A percentile compares a stretch with the other conserved stretches of the same genome.
Evolutionary conservation across 1,140 invertebrate genomes (phyloP).

Genomic region (Triops cancriformis): DNA sequence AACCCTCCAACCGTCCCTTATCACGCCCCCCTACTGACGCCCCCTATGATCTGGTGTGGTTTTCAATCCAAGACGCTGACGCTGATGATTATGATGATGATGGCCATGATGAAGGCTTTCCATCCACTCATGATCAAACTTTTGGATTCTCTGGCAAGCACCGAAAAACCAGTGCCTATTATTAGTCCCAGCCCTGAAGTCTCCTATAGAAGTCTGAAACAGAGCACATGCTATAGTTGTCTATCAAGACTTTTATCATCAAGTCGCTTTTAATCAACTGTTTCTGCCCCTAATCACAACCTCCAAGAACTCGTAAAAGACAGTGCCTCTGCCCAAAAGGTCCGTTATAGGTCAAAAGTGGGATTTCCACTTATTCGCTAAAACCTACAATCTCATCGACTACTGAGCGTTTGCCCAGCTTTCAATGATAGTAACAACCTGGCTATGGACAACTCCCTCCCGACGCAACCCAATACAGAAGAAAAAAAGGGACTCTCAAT

Average conservation of each 20-base stretch:
- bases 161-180: background rate
- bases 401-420: background rate
- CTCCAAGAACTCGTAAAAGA: background rate
- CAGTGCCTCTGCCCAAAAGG: background rate
- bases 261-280: slow-evolving; percentile 10
- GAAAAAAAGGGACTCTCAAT: background rate
- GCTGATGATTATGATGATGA: background rate
- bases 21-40: background rate
- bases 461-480: background rate
- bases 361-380: background rate
- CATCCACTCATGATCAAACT: background rate
- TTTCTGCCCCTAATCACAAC: background rate
- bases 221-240: background rate
- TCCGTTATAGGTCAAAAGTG: background rate
- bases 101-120: background rate
- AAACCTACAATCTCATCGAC: background rate
- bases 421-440: background rate
- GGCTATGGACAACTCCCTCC: background rate
- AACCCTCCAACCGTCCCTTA: background rate
- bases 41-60: background rate
- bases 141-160: background rate
- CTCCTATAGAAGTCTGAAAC: too few relatives aligned
- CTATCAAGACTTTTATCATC: background rate
- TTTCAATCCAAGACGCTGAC: slow-evolving; percentile 10
- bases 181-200: background rate